A percentile compares a stretch with the other conserved stretches of the same genome.
phyloP scores from a whole-genome alignment of 2,888 invertebrate species.

The Acleris sparsana region DNA sequence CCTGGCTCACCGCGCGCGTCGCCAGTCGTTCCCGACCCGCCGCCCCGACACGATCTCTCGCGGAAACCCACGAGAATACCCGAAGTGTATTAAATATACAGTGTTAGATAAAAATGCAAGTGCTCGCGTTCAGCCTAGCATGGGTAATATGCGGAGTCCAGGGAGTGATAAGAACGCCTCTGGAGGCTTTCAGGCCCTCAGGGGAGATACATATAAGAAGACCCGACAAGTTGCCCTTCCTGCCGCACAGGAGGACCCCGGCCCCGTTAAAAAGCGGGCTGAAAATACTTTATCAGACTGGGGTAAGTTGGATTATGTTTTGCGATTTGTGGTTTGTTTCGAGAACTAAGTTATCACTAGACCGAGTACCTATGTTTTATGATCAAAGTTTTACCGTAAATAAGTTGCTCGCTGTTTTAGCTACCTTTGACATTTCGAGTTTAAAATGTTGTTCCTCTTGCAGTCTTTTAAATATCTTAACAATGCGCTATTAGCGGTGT shows the following conservation, averaged over 20 bases:
- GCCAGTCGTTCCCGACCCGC: constrained; percentile 72
- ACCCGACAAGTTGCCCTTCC: constrained; percentile 72
- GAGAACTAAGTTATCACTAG: neutral
- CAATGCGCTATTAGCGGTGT: no score
- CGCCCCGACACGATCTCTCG: constrained; percentile 63
- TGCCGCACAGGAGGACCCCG: constrained; percentile 79
- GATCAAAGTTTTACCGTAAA: no score
- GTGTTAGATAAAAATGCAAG: constrained; percentile 70
- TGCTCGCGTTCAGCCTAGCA: constrained; percentile 69
- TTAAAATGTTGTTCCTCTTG: no score
- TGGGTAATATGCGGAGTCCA: constrained; percentile 67
- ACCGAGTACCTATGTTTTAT: neutral
- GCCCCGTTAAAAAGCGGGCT: constrained; percentile 78
- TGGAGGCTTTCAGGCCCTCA: constrained; percentile 82
- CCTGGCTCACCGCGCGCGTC: constrained; percentile 70
- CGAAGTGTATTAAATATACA: constrained; percentile 39
- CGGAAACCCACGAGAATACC: constrained; percentile 45
- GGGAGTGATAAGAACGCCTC: constrained; percentile 78
- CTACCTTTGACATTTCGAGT: no score
- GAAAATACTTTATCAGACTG: constrained; percentile 88
- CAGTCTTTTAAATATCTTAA: no score
- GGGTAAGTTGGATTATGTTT: constrained; percentile 82
- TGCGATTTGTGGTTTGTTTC: neutral
- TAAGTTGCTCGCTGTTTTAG: no score
- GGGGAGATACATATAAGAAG: constrained; percentile 75